Evolutionary conservation across 2,113 vertebrate species (phyloP).

Genomic region (Neopipo cinnamomea): DNA sequence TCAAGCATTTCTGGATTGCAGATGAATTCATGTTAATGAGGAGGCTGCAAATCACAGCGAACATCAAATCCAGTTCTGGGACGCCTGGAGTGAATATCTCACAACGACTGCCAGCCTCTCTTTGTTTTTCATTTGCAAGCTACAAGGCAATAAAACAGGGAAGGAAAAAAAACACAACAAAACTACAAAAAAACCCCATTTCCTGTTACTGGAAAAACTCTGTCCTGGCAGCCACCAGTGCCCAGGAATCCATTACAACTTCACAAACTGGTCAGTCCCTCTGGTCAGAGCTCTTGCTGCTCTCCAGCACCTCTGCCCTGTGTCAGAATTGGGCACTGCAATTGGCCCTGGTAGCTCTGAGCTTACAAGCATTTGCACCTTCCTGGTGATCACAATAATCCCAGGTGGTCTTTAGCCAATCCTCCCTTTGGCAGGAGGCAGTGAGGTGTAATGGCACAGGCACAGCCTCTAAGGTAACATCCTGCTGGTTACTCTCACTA

Average conservation of each 20-base stretch:
- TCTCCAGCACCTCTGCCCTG: not conserved
- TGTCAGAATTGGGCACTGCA: not conserved
- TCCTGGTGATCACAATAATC: not conserved
- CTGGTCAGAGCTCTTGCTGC: not conserved
- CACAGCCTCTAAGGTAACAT: not conserved
- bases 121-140: constrained; percentile 59
- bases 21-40: constrained; percentile 62
- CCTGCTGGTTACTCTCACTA: not conserved
- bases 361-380: not conserved
- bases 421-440: not conserved
- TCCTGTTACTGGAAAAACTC: not conserved
- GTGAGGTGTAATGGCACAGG: not conserved
- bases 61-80: constrained; percentile 53
- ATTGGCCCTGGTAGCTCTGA: not conserved
- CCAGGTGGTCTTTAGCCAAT: not conserved
- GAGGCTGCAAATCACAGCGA: constrained; percentile 54
- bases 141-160: not conserved
- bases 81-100: constrained; percentile 34
- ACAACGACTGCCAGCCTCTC: constrained; percentile 8
- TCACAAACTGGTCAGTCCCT: not conserved
- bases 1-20: constrained; percentile 69
- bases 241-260: not conserved
- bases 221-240: not conserved
- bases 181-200: not conserved
- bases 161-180: not conserved